These are phyloP conservation scores for Eciton burchellii DNA, from an alignment of 1,140 invertebrate species.

Conservation along the genomic window DNA sequence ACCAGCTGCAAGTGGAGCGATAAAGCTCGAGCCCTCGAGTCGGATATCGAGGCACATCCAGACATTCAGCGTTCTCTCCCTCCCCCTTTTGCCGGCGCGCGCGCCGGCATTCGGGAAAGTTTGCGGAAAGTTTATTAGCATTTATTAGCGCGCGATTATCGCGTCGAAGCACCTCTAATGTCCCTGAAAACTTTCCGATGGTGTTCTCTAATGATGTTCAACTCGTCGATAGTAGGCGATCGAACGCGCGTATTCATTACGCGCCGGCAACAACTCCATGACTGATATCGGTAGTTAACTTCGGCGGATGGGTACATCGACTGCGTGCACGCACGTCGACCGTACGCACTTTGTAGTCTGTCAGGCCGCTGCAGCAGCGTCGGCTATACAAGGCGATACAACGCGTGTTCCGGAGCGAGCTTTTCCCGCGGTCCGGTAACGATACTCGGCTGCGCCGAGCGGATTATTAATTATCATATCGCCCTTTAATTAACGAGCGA, in stretches of 20 bases:
- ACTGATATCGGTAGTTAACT: conserved; percentile 14
- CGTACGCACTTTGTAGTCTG: background rate
- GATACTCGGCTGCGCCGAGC: conserved; percentile 31
- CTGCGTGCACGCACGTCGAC: background rate
- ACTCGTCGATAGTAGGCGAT: background rate
- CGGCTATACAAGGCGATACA: conserved; percentile 21
- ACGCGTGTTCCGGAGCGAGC: background rate
- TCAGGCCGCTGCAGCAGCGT: conserved; percentile 1
- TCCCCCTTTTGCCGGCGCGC: no score
- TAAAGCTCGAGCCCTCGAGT: conserved; percentile 51
- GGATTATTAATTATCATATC: conserved; percentile 79
- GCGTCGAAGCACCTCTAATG: conserved; percentile 3
- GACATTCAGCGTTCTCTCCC: conserved; percentile 16
- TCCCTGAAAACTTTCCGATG: conserved; percentile 32
- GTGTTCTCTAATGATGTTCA: conserved; percentile 3
- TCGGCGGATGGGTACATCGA: background rate
- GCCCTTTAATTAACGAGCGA: conserved; percentile 73
- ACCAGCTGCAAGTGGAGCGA: conserved; percentile 62
- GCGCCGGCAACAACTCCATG: background rate
- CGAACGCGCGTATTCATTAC: background rate
- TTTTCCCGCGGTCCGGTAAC: conserved; percentile 17
- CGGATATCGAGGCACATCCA: conserved; percentile 45
- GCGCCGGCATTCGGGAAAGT: conserved; percentile 8
- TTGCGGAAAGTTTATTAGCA: conserved; percentile 8
- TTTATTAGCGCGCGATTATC: conserved; percentile 16